Conservation (phyloP, 2,888 invertebrate genomes). For the Anagyrus pseudococci region DNA sequence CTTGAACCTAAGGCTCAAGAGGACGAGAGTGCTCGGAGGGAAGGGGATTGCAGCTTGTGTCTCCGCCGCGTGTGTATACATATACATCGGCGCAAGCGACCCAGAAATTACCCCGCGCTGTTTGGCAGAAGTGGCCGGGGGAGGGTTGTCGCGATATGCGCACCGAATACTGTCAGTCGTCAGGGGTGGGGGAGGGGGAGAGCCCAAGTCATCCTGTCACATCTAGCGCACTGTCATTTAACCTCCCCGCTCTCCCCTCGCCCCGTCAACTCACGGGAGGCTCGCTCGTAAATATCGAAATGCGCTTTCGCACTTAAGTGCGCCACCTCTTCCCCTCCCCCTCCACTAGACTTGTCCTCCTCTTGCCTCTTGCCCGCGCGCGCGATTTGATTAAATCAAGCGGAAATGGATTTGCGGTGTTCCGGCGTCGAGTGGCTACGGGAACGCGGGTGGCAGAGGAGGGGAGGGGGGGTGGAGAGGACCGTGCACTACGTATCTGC, state of each 20-base stretch:
- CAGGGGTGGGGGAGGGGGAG: no score
- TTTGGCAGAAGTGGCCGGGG: conserved; percentile 14
- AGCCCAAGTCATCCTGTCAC: no score
- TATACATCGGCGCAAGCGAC: conserved; percentile 17
- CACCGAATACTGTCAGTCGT: no score
- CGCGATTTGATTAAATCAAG: conserved; percentile 14
- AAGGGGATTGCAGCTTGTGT: no score
- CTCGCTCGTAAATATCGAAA: conserved; percentile 13
- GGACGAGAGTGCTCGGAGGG: conserved; percentile 1
- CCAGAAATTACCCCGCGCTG: conserved; percentile 29
- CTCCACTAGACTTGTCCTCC: no score
- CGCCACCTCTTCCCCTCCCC: no score
- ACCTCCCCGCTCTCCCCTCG: conserved; percentile 3
- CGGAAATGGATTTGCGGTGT: conserved; percentile 24
- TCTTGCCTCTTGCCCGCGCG: background rate
- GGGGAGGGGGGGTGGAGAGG: no score
- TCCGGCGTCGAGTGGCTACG: background rate
- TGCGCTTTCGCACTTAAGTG: conserved; percentile 13
- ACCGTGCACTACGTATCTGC: no score
- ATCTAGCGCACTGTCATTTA: conserved; percentile 1
- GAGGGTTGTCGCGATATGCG: no score
- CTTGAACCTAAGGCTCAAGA: no score
- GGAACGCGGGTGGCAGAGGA: no score
- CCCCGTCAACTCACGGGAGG: background rate
- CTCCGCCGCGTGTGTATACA: no score